Evolutionary conservation across 2,888 invertebrate genomes (phyloP), one percentile per base, ranked within the genome.

Genomic region (Synanthedon tipuliformis): DNA sequence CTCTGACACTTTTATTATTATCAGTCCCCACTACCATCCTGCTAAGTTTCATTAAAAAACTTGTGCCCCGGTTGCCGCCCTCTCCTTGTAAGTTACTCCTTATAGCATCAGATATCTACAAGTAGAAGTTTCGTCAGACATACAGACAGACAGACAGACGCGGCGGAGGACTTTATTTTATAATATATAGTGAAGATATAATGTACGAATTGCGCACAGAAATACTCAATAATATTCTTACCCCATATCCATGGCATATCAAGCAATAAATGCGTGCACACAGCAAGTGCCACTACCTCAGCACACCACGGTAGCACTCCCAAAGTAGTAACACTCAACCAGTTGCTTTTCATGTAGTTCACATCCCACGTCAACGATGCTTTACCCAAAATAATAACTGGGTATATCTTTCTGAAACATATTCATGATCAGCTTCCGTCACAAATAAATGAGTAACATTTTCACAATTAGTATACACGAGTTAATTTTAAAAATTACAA

Each of bases 191-290:
- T 34, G 10, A 34, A 34, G 5, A 23, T n/a, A 15, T 45, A 13
- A 45, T n/a, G 12, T 45, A 45, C 45, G 27, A 27, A 27, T 27
- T 27, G 27, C 7, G 18, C 3, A 2, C 3, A 18, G 18, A 27
- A 27, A 10, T 34, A 34, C 34, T 8, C 8, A 34, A 34, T 2
- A 8, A 34, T 34, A 34, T 34, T 10, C 69, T 66, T 65, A 85
- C 87, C 86, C 84, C 85, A 85, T 51, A 76, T 62, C 77, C 80
- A 79, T 53, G 87, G 85, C 55, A 80, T 82, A 13, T 72, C 75
- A 1, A 85, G 66, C 8, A 81, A 65, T 13, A 70, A 65, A 58
- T 75, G 70, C 40, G 76, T 75, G 63, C 77, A 79, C 3, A 68
- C 57, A 1, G 84, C 75, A 3, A 81, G 62, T 0, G 77, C 68